Base-by-base conservation (phyloP, 2,888 invertebrate species). In the Apamea monoglypha region DNA sequence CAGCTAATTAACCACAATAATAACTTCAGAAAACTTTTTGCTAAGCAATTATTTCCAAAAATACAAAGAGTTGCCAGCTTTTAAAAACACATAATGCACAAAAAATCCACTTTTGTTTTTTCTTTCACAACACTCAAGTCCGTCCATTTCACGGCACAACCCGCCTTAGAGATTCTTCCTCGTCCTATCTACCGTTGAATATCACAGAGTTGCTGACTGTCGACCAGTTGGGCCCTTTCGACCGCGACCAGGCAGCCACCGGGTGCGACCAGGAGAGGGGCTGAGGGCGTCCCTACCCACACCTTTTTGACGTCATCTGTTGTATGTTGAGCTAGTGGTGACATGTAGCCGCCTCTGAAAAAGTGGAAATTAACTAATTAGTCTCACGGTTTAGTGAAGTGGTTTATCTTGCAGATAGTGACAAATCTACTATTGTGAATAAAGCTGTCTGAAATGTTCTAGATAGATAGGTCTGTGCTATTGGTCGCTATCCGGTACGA, bases 261-360 rank as follows among this genome's bases (percentile, higher is more conserved):
- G 0, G 96, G 95, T 0, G 96, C 90, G 47, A 97, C 95, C 25
- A 97, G 91, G 0, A 97, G 92, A 0, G 97, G 97, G 1, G 96
- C 93, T 0, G 95, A 89, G 0, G 93, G 90, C 61, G 92, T 92
- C 0, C 96, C 96, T 56, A 96, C 95, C 97, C 96, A 96, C n/a
- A 96, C 96, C 82, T 97, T 97, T 90, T 97, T 97, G 40, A 96
- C 96, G 85, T 97, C 96, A 32, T 95, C 95, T 0, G 94, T 86
- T 72, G 89, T 88, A 83, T 95, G 93, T 84, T 96, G 96, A 21
- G 95, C 93, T 68, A 94, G 84, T 6, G 96, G 96, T 0, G 95
- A 95, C 94, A 96, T 95, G 92, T 97, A 97, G 61, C 96, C 96
- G 79, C 96, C 97, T 89, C 97, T 97, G 95, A 32, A 95, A 96